A percentile compares a stretch with the other conserved stretches of the same genome.
phyloP scores from a whole-genome alignment of 2,113 vertebrate species.

The Bucco capensis region DNA sequence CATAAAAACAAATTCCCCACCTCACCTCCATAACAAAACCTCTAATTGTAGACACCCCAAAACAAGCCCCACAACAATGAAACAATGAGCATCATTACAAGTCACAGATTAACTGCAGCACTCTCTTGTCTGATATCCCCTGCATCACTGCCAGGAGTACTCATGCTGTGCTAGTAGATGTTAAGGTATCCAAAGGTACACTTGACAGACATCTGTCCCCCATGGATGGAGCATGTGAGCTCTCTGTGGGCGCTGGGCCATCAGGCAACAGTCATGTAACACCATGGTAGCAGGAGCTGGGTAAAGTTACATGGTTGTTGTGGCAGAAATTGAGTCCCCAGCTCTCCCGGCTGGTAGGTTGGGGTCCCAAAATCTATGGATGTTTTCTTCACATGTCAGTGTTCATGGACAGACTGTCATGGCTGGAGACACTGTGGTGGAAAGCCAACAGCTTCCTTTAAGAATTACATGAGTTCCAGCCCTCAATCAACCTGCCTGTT shows the following conservation, averaged over 20 bases:
- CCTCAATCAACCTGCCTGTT: background rate
- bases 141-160: background rate
- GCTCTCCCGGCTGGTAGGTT: background rate
- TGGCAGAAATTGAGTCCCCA: background rate
- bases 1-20: background rate
- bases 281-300: background rate
- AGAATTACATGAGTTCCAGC: background rate
- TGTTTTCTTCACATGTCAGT: background rate
- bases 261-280: too few species aligned
- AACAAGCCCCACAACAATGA: background rate
- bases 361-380: background rate
- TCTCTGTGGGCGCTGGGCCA: background rate
- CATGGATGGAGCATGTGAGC: rapidly evolving
- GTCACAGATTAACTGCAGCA: background rate
- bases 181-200: background rate
- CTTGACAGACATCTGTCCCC: background rate
- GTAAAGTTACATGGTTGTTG: background rate
- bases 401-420: background rate
- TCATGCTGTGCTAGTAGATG: background rate
- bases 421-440: background rate
- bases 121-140: background rate
- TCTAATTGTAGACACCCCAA: background rate
- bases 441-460: background rate
- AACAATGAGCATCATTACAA: background rate
- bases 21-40: background rate